A percentile compares a stretch with the other conserved stretches of the same genome.
These are phyloP conservation scores for Pipistrellus kuhlii DNA, from an alignment of 2,797 vertebrate species.

Conservation along the genomic window DNA sequence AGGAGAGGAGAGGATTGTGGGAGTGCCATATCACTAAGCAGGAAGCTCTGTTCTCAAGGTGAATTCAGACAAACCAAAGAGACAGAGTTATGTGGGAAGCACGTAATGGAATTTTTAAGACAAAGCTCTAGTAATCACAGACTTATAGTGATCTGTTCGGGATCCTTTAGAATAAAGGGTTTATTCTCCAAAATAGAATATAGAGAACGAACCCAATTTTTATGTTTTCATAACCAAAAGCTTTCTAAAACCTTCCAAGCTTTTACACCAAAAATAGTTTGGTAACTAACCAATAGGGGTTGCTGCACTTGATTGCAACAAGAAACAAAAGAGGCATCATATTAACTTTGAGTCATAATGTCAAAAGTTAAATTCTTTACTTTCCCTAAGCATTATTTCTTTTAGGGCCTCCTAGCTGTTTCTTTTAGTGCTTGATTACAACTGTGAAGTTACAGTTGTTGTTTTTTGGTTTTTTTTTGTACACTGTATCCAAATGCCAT, in stretches of 20 bases:
- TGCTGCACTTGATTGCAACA: not conserved
- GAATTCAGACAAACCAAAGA: not conserved
- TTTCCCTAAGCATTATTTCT: conserved; percentile 31
- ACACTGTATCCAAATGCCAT: not conserved
- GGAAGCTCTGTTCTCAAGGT: not conserved
- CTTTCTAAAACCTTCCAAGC: conserved; percentile 15
- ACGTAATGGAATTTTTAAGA: not conserved
- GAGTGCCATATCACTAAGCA: not conserved
- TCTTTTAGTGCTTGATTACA: not conserved
- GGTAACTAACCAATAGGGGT: not conserved
- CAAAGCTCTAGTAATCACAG: not conserved
- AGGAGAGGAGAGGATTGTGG: not conserved
- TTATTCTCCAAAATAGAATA: conserved; percentile 19
- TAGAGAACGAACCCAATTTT: not conserved
- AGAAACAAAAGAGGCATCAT: not conserved
- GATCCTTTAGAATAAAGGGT: not conserved
- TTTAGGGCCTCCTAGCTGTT: not conserved
- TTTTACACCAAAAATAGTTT: not conserved
- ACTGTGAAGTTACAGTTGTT: not conserved
- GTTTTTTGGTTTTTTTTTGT: not conserved
- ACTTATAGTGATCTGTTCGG: not conserved
- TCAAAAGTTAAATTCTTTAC: conserved; percentile 49
- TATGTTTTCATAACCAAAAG: not conserved
- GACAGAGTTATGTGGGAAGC: not conserved
- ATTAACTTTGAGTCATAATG: not conserved